These are phyloP conservation scores for Paramormyrops kingsleyae DNA, from an alignment of 2,113 vertebrate species.

Conservation along the genomic window DNA sequence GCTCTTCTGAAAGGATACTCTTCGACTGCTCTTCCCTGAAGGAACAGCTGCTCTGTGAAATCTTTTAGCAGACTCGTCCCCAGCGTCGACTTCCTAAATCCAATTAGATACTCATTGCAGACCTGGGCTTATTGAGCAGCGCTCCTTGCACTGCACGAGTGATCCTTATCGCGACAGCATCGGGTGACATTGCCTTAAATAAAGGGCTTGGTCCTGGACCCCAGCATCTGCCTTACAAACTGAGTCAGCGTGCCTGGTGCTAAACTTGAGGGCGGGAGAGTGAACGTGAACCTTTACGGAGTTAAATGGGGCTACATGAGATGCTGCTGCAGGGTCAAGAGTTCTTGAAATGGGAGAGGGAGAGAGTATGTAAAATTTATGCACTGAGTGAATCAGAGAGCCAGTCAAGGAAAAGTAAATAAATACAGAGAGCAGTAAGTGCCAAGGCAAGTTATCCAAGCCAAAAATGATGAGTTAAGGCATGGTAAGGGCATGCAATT, in stretches of 20 bases:
- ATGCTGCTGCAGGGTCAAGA: background rate
- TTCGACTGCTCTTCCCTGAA: slow-evolving; percentile 54
- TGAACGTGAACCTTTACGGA: background rate
- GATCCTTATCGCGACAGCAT: slow-evolving; percentile 52
- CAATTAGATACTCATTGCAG: slow-evolving; percentile 54
- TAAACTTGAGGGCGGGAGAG: background rate
- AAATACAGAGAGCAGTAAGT: background rate
- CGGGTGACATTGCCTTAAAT: slow-evolving; percentile 19
- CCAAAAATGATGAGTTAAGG: background rate
- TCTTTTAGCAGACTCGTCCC: slow-evolving; percentile 64
- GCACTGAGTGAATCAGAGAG: background rate
- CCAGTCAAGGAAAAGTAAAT: background rate
- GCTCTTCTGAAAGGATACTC: slow-evolving; percentile 57
- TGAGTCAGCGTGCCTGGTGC: background rate
- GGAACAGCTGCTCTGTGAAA: slow-evolving; percentile 39
- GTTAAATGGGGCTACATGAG: background rate
- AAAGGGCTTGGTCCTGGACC: background rate
- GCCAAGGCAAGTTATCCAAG: background rate
- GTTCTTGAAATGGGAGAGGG: background rate
- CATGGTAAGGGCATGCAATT: background rate
- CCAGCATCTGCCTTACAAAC: background rate
- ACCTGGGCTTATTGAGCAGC: slow-evolving; percentile 59
- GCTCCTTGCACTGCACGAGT: slow-evolving; percentile 21
- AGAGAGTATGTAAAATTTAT: background rate
- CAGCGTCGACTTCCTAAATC: slow-evolving; percentile 39